A percentile compares a stretch with the other conserved stretches of the same genome.
phyloP scores from a whole-genome alignment of 2,888 invertebrate genomes.

The Ametastegia equiseti region DNA sequence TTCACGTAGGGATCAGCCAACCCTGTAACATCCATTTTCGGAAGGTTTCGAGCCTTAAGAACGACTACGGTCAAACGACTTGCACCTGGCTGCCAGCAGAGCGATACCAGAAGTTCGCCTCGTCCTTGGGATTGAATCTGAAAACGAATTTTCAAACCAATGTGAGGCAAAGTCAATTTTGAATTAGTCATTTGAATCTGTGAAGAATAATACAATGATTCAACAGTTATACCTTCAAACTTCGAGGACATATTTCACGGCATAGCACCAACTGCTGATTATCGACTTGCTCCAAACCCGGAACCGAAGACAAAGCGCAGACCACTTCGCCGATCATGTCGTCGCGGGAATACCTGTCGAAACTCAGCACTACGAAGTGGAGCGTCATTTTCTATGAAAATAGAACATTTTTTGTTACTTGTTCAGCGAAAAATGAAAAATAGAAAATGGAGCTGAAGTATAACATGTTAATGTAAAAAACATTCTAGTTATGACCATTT shows the following conservation, averaged over 20 bases:
- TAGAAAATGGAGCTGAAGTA: not conserved
- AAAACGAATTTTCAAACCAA: slow-evolving; percentile 51
- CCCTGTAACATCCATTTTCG: slow-evolving; percentile 98
- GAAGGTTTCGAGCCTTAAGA: slow-evolving; percentile 97
- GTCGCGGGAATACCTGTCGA: slow-evolving; percentile 94
- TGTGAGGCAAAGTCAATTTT: not conserved
- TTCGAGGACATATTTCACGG: slow-evolving; percentile 94
- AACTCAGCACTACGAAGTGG: slow-evolving; percentile 94
- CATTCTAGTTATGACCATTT: too few relatives aligned
- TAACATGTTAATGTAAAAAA: not conserved
- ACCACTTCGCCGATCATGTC: slow-evolving; percentile 99
- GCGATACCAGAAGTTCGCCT: slow-evolving; percentile 95
- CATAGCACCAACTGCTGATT: slow-evolving; percentile 89
- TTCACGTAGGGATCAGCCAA: slow-evolving; percentile 98
- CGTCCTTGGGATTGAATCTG: slow-evolving; percentile 95
- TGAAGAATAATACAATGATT: slow-evolving; percentile 11
- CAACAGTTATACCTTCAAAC: slow-evolving; percentile 85
- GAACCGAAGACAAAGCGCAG: slow-evolving; percentile 84
- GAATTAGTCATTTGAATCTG: not conserved
- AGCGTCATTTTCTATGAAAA: slow-evolving; percentile 87
- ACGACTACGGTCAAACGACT: slow-evolving; percentile 97
- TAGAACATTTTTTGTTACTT: slow-evolving; percentile 19
- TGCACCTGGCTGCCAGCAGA: slow-evolving; percentile 99
- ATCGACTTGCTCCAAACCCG: slow-evolving; percentile 83
- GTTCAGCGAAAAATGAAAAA: not conserved